A percentile compares a stretch with the other conserved stretches of the same genome.
phyloP scores from a whole-genome alignment of 2,797 vertebrate genomes.

The Sitta carolinensis region DNA sequence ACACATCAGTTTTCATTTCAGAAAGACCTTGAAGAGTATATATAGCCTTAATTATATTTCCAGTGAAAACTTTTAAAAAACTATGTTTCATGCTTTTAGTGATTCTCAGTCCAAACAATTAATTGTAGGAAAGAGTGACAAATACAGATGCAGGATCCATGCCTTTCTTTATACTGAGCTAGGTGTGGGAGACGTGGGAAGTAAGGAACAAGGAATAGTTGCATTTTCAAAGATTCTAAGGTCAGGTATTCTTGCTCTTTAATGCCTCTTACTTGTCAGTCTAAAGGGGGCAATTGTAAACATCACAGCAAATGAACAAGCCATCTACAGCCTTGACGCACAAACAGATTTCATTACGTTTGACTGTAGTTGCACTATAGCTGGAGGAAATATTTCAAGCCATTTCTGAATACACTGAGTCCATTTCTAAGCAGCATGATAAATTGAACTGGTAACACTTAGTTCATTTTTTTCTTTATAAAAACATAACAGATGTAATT shows the following conservation, averaged over 20 bases:
- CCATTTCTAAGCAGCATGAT: constrained; percentile 31
- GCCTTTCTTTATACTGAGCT: neutral
- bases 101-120: neutral
- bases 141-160: neutral
- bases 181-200: neutral
- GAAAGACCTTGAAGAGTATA: neutral
- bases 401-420: neutral
- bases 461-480: constrained; percentile 61
- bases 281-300: neutral
- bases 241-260: neutral
- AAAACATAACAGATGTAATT: constrained; percentile 8
- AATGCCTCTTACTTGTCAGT: neutral
- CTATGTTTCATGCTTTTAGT: neutral
- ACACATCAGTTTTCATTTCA: neutral
- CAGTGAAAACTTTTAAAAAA: neutral
- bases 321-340: neutral
- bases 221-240: neutral
- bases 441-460: constrained; percentile 36
- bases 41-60: neutral
- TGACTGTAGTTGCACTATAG: neutral
- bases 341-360: neutral
- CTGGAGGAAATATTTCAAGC: constrained; percentile 32
- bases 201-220: neutral
- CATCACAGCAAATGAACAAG: neutral
- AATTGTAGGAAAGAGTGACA: neutral